Evolutionary conservation across 1,140 invertebrate genomes (phyloP).

Genomic region (Magallana gigas): DNA sequence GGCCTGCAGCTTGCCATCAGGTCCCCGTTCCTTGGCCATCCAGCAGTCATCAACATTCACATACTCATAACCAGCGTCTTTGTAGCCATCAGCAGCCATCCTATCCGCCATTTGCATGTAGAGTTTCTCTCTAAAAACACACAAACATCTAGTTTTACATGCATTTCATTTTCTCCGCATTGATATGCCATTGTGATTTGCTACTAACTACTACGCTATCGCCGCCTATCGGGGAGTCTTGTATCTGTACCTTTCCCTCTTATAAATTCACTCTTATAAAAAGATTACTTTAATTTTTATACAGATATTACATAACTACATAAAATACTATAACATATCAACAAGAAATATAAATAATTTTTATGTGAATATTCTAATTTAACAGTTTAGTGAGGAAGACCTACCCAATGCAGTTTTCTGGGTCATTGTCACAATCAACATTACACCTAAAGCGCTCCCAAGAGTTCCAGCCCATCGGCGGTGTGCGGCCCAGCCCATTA

Average conservation of each 20-base stretch:
- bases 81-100: slow-evolving; percentile 93
- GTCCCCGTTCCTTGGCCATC: slow-evolving; percentile 89
- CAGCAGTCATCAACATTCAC: slow-evolving; percentile 98
- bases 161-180: neutral
- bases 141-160: neutral
- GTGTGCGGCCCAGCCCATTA: slow-evolving; percentile 78
- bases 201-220: no score
- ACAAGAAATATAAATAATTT: no score
- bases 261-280: no score
- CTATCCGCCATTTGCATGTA: slow-evolving; percentile 97
- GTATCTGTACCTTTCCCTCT: no score
- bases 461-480: slow-evolving; percentile 79
- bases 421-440: slow-evolving; percentile 75
- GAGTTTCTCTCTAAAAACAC: slow-evolving; percentile 88
- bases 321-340: no score
- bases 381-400: neutral
- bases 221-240: no score
- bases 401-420: slow-evolving; percentile 78
- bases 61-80: slow-evolving; percentile 93
- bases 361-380: no score
- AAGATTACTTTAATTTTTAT: no score
- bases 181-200: no score
- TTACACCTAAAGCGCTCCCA: slow-evolving; percentile 78
- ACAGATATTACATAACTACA: no score
- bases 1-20: slow-evolving; percentile 87